These are phyloP conservation scores for Teinopalpus imperialis DNA, from an alignment of 2,888 invertebrate genomes.

Conservation along the genomic window DNA sequence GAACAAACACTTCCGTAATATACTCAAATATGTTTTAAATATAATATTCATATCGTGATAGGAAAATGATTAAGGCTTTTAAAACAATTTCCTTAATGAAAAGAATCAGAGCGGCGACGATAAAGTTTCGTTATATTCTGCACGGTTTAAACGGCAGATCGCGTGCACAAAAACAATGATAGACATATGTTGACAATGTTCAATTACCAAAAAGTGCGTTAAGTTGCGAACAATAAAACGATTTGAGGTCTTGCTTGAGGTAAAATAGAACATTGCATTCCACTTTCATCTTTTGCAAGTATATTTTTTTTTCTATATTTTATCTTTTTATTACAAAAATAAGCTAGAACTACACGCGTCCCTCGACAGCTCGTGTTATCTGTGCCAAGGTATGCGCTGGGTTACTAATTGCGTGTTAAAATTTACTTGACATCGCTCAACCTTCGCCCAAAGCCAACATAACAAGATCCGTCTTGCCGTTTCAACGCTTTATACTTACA, in stretches of 20 bases:
- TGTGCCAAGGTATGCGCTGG: constrained; percentile 71
- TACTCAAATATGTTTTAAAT: background rate
- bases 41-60: constrained; percentile 18
- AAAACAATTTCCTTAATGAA: constrained; percentile 48
- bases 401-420: constrained; percentile 78
- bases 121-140: constrained; percentile 44
- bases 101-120: constrained; percentile 46
- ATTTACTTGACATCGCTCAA: constrained; percentile 75
- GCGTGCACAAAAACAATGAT: constrained; percentile 69
- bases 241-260: constrained; percentile 41
- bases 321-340: constrained; percentile 14
- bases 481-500: constrained; percentile 37
- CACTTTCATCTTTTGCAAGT: background rate
- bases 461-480: constrained; percentile 44
- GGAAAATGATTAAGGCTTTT: constrained; percentile 31
- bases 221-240: constrained; percentile 50
- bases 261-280: constrained; percentile 24
- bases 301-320: too few species aligned
- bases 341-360: constrained; percentile 35
- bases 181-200: constrained; percentile 53
- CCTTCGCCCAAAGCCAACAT: constrained; percentile 56
- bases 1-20: constrained; percentile 8
- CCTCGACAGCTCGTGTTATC: constrained; percentile 58
- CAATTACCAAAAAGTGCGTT: constrained; percentile 56
- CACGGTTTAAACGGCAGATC: constrained; percentile 54